Conservation (phyloP, 2,113 vertebrate species). For the Rhinoderma darwinii region DNA sequence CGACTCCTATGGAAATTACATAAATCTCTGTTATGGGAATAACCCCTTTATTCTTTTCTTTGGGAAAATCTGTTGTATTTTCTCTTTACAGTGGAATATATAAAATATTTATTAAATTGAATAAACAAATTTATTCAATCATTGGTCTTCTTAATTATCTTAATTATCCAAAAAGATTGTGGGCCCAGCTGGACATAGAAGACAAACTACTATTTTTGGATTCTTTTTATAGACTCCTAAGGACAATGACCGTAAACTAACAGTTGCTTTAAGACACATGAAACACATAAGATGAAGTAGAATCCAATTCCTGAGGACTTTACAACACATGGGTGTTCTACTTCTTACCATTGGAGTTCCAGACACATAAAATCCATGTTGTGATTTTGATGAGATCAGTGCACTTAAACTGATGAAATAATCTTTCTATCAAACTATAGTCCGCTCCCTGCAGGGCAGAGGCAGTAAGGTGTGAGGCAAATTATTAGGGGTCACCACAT, state of each 20-base stretch:
- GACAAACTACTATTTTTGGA: background rate
- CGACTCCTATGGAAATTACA: no score
- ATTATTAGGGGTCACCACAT: slow-evolving; percentile 24
- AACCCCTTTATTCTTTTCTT: no score
- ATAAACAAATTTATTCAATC: background rate
- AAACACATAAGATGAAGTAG: background rate
- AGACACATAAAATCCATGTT: background rate
- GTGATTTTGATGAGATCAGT: slow-evolving; percentile 26
- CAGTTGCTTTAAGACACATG: no score
- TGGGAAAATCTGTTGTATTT: background rate
- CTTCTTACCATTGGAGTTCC: background rate
- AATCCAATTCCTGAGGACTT: background rate
- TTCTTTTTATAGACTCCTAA: no score
- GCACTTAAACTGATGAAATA: slow-evolving; percentile 43
- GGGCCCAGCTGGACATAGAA: background rate
- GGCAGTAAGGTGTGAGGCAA: slow-evolving; percentile 24
- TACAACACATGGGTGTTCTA: background rate
- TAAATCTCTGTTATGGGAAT: no score
- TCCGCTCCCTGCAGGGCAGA: slow-evolving; percentile 8
- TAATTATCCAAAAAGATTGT: background rate
- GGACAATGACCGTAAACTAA: no score
- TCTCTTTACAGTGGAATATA: background rate
- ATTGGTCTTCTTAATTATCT: background rate
- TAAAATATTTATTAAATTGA: background rate
- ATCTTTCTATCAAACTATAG: slow-evolving; percentile 47